Evolutionary conservation across 2,888 invertebrate genomes (phyloP), one percentile per base, ranked within the genome.

Genomic region (Ormyrus thymus): DNA sequence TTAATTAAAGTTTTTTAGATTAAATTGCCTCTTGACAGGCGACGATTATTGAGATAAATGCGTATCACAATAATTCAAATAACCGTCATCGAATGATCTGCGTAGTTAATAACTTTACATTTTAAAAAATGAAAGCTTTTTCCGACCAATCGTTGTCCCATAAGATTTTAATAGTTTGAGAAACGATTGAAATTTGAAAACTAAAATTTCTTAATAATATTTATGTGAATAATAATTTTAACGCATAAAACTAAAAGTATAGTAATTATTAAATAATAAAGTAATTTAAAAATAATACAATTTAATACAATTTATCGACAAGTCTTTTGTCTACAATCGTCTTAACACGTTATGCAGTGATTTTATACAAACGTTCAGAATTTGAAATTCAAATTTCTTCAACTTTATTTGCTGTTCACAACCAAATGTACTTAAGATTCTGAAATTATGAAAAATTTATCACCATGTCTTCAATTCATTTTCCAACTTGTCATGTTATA

Each of bases 1-100:
- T 72, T 70, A n/a, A 71, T 75, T 75, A 29, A 29, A 72, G 56
- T 71, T 68, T 61, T 72, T 69, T 76, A 59, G 53, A 76, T 79
- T 55, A 68, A 75, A 56, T 69, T 11, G 69, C 72, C 68, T 61
- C 8, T 58, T 45, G 43, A 51, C 58, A 58, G 68, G 68, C 66
- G 50, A 58, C 59, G 56, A 71, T 71, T 50, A 76, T 76, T 68
- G 48, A 51, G 15, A 10, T 64, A 55, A 29, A 29, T 65, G 29
- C n/a, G 10, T 61, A 9, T 59, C 51, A 64, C 9, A 13, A 15
- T 69, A 73, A 73, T 62, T 56, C 46, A 7, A 55, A 78, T 56
- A 56, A 71, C 71, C 13, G 61, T 56, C 13, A 29, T 50, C 9
- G 50, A 15, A 51, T 46, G 10, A 43, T 65, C 15, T 7, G 50